These are phyloP conservation scores for Erebia palarica DNA, from an alignment of 2,888 invertebrate species.

Conservation along the genomic window DNA sequence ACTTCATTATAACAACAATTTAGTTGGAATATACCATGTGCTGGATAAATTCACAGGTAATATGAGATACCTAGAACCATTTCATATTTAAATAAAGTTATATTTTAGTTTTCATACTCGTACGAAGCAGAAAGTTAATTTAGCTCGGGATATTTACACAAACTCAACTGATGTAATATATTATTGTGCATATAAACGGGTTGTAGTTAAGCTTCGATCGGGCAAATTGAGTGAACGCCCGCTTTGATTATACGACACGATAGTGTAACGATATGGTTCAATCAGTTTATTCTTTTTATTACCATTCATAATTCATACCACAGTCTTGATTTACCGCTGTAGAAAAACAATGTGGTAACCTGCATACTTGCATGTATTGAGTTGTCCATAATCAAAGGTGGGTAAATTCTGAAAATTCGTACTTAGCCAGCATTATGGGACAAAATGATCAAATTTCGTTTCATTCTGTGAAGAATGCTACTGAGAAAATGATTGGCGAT, in stretches of 20 bases:
- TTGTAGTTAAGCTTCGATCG: constrained; percentile 72
- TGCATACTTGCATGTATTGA: too few species aligned
- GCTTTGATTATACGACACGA: constrained; percentile 48
- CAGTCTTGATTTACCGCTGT: too few species aligned
- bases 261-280: background rate
- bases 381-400: too few species aligned
- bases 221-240: constrained; percentile 43
- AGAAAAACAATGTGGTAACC: too few species aligned
- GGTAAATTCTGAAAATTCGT: too few species aligned
- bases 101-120: constrained; percentile 35
- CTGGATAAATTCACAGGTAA: constrained; percentile 8
- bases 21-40: background rate
- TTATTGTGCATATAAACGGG: constrained; percentile 61
- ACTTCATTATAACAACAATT: constrained; percentile 9
- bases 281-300: background rate
- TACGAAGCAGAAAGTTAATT: constrained; percentile 37
- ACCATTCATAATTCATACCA: background rate
- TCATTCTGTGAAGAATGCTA: too few species aligned
- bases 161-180: constrained; percentile 34
- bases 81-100: constrained; percentile 9
- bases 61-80: background rate
- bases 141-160: constrained; percentile 40
- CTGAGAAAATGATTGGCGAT: too few species aligned
- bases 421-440: too few species aligned
- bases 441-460: too few species aligned